A percentile compares a stretch with the other conserved stretches of the same genome.
These are phyloP conservation scores for Premnoplex brunnescens DNA, from an alignment of 2,797 vertebrate genomes.

Conservation along the genomic window DNA sequence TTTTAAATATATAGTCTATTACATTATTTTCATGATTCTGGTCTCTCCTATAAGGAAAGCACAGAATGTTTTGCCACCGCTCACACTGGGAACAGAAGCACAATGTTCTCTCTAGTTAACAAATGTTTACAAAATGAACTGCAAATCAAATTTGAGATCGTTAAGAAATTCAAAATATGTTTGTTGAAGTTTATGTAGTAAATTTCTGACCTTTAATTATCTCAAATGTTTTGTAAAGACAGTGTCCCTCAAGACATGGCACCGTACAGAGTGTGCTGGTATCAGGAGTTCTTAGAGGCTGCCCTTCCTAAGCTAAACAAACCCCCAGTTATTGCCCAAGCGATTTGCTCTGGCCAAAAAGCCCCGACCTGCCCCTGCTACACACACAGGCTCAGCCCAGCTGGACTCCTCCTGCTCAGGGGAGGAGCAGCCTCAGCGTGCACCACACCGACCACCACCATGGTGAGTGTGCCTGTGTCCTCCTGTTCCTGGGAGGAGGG, in stretches of 20 bases:
- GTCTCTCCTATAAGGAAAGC: neutral
- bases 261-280: fast-evolving
- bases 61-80: neutral
- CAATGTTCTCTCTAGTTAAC: conserved; percentile 23
- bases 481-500: neutral
- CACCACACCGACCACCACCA: neutral
- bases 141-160: neutral
- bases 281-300: neutral
- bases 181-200: neutral
- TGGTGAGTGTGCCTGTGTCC: no score
- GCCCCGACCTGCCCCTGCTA: fast-evolving
- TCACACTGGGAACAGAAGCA: neutral
- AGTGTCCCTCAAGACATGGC: fast-evolving
- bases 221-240: neutral
- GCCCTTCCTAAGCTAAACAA: neutral
- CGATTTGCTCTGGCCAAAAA: neutral
- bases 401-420: fast-evolving
- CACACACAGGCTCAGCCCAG: neutral
- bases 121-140: conserved; percentile 16
- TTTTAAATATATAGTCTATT: neutral
- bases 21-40: neutral
- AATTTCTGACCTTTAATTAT: conserved; percentile 3
- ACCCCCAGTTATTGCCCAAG: neutral
- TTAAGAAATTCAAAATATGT: conserved; percentile 17
- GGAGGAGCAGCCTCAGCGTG: neutral